Evolutionary conservation across 1,140 invertebrate species (phyloP).

Genomic region (Meloidogyne exigua): DNA sequence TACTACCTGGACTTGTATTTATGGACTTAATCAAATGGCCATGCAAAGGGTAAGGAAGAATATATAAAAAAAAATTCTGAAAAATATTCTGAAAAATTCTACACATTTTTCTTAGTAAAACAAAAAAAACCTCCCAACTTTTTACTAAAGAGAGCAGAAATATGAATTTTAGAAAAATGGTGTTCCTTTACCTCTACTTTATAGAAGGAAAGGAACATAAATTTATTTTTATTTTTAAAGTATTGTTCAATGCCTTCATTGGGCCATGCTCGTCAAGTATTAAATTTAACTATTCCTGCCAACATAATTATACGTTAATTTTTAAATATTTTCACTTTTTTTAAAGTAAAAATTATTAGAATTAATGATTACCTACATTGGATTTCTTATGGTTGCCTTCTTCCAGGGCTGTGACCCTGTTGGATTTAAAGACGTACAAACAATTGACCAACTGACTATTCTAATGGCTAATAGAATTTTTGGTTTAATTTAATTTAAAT

Average conservation of each 20-base stretch:
- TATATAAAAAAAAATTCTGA: not conserved
- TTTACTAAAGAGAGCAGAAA: no score
- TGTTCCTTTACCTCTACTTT: no score
- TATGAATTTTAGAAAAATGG: no score
- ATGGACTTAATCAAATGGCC: constrained; percentile 57
- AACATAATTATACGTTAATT: constrained; percentile 22
- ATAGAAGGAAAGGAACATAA: no score
- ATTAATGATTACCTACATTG: constrained; percentile 39
- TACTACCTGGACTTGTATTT: constrained; percentile 48
- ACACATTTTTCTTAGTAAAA: not conserved
- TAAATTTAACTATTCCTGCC: constrained; percentile 40
- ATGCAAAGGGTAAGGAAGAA: constrained; percentile 36
- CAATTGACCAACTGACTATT: constrained; percentile 51
- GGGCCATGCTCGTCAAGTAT: constrained; percentile 37
- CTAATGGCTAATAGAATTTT: constrained; percentile 47
- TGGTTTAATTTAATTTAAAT: constrained; percentile 24
- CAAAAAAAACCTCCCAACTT: no score
- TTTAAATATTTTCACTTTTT: constrained; percentile 7
- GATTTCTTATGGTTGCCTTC: constrained; percentile 52
- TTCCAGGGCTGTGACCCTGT: constrained; percentile 55
- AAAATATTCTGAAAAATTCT: not conserved
- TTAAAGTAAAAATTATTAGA: constrained; percentile 26
- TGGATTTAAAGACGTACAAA: constrained; percentile 44
- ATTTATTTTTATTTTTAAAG: not conserved
- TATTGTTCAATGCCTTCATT: constrained; percentile 50